phyloP scores from a whole-genome alignment of 2,888 invertebrate species.

The Polydrusus pterygomalis region DNA sequence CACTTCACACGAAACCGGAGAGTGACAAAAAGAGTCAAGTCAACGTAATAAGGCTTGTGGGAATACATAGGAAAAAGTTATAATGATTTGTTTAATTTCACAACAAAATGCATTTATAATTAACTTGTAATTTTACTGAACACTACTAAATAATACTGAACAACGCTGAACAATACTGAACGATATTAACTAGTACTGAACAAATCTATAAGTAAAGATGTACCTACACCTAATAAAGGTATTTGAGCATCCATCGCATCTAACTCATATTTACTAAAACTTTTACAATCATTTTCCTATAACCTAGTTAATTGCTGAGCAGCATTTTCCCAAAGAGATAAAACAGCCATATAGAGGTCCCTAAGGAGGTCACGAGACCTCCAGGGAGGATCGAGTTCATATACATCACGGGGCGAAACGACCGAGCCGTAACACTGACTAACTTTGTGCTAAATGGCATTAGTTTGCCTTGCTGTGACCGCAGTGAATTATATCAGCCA shows the following conservation, averaged over 20 bases:
- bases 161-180: too few relatives aligned
- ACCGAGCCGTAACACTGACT: conserved; percentile 36
- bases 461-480: conserved; percentile 42
- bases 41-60: not conserved
- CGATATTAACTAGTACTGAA: too few relatives aligned
- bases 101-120: too few relatives aligned
- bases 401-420: conserved; percentile 34
- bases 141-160: too few relatives aligned
- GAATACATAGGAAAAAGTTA: too few relatives aligned
- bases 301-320: not conserved
- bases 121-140: too few relatives aligned
- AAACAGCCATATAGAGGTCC: conserved; percentile 23
- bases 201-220: too few relatives aligned
- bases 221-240: too few relatives aligned
- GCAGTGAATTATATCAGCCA: conserved; percentile 41
- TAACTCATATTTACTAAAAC: not conserved
- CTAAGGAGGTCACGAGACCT: conserved; percentile 22
- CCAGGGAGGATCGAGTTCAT: conserved; percentile 25
- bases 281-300: not conserved
- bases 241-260: too few relatives aligned
- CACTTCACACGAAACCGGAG: conserved; percentile 42
- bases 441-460: conserved; percentile 50
- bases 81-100: too few relatives aligned
- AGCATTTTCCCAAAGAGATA: conserved; percentile 24
- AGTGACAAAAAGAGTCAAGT: conserved; percentile 37